These are phyloP conservation scores for Ciconia boyciana DNA, from an alignment of 2,113 vertebrate genomes.

Conservation along the genomic window DNA sequence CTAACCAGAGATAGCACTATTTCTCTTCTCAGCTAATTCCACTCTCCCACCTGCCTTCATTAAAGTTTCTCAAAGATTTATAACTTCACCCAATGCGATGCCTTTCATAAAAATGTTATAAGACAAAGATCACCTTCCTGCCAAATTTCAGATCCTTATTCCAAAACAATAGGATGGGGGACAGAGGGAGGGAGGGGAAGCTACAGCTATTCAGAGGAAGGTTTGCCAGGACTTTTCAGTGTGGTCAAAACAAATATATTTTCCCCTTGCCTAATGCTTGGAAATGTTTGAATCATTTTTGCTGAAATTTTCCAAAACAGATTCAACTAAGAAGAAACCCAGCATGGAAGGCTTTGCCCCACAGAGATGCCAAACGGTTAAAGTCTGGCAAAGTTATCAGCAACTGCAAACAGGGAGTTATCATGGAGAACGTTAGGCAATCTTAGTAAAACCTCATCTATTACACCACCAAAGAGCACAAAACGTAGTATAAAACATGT, in stretches of 20 bases:
- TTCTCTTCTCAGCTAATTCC: background rate
- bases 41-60: background rate
- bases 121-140: background rate
- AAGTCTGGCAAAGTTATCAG: background rate
- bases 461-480: background rate
- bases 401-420: background rate
- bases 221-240: conserved; percentile 1
- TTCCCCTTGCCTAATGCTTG: background rate
- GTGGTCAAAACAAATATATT: background rate
- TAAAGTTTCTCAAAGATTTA: background rate
- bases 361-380: background rate
- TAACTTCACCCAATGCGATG: background rate
- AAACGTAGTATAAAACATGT: background rate
- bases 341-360: background rate
- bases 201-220: background rate
- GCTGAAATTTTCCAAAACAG: background rate
- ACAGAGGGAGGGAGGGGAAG: background rate
- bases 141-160: conserved; percentile 19
- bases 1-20: background rate
- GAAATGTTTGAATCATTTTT: background rate
- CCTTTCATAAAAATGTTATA: background rate
- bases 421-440: background rate
- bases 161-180: background rate
- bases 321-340: background rate
- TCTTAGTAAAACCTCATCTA: background rate